Percentiles rank a stretch among this genome's conserved stretches.
These are phyloP conservation scores for Probosciger aterrimus DNA, from an alignment of 2,113 vertebrate species.

Conservation along the genomic window DNA sequence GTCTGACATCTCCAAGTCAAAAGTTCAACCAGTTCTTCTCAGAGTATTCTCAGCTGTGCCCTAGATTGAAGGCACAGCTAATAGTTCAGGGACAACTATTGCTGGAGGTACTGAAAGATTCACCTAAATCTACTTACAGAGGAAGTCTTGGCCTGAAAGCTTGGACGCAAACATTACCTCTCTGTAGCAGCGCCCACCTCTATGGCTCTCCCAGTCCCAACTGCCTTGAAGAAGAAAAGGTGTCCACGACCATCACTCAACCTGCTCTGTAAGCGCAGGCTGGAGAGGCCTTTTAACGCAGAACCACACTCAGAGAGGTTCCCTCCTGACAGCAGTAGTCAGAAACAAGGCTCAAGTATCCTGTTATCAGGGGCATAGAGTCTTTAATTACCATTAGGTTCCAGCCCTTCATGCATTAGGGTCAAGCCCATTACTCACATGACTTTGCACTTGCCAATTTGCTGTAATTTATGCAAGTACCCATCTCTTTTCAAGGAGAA, in stretches of 20 bases:
- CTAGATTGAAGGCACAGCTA: conserved; percentile 12
- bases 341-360: neutral
- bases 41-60: conserved; percentile 12
- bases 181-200: neutral
- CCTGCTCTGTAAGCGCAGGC: neutral
- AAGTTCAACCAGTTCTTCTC: conserved; percentile 7
- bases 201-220: neutral
- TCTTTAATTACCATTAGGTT: neutral
- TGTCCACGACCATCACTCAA: neutral
- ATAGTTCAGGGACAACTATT: neutral
- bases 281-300: neutral
- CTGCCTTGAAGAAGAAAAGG: neutral
- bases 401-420: neutral
- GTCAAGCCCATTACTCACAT: neutral
- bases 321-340: accelerated
- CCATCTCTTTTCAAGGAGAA: neutral
- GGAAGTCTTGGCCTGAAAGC: neutral
- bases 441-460: neutral
- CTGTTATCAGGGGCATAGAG: neutral
- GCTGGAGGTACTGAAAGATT: neutral
- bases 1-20: conserved; percentile 34
- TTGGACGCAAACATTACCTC: neutral
- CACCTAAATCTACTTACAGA: neutral
- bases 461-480: neutral
- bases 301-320: neutral